Base-by-base conservation (phyloP, 2,888 invertebrate species). In the Toxonevra muliebris region DNA sequence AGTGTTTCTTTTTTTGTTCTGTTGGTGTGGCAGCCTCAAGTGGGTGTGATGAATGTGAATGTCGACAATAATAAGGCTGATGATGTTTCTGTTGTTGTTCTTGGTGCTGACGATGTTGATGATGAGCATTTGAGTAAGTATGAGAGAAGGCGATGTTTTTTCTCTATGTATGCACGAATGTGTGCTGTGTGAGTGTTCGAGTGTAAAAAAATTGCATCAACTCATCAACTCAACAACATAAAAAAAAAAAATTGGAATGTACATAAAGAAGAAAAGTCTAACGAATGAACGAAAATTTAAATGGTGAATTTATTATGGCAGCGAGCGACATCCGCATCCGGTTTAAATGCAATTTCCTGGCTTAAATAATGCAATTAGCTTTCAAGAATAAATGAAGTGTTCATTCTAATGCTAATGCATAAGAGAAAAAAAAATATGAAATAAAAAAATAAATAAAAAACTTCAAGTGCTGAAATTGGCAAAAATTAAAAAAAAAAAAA, bases 331-430 rank as follows among this genome's bases (percentile, higher is more conserved):
- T 71, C 72, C 72, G 71, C 57, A 71, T 74, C 72, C 74, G 70
- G 67, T 61, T 57, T 62, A 61, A 71, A 69, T 73, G 71, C 70
- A 69, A 73, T 71, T 74, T 74, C 74, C 74, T 63, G 55, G 15
- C 20, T 54, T 58, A 68, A 72, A 70, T 70, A 62, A 72, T 70
- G 72, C 69, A 70, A 72, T 72, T 72, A 72, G 70, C 57, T 30
- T 30, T n/a, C n/a, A 53, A 30, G 30, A 30, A 30, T 30, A 30
- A 30, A 30, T 30, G 2, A 53, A 53, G 19, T 53, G 53, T 17
- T 53, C 53, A 53, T 53, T 53, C 17, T 53, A 53, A 53, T 53
- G 19, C 11, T 19, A 15, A 12, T 48, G 48, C 48, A n/a, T 3
- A 48, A 48, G 8, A n/a, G 30, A 30, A 15, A 12, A n/a, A 15